Base-by-base conservation (phyloP, 35 echinoderm and acorn worm species). In the Anneissia japonica region DNA sequence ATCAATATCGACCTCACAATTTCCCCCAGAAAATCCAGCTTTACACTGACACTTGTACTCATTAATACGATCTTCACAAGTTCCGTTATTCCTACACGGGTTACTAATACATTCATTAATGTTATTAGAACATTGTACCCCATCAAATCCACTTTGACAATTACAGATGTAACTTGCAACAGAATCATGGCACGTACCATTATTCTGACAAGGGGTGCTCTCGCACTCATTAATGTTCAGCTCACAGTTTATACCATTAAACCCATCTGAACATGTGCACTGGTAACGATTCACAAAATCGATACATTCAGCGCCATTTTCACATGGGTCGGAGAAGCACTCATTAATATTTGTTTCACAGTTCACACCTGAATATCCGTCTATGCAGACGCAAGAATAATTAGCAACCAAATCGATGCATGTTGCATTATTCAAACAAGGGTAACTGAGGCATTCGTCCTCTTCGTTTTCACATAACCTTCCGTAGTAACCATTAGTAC, bases 1-100 rank as follows among this genome's bases (percentile, higher is more conserved):
- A 32, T 81, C 79, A 39, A 81, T 81, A 40, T 81, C 79, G 30
- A 81, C n/a, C 19, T 81, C 79, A 39, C 79, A 81, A 26, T 81
- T 37, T 9, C 40, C 40, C 40, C 79, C 79, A 14, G 79, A 14
- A 39, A 38, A 81, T 3, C 38, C 38, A 6, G 14, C 17, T 10
- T 14, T 81, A 81, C 79, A 81, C 38, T 40, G 35, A 39, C 79
- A 81, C 5, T 81, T 38, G 79, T 38, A 81, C 35, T 81, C 37
- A 39, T 81, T 40, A 0, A 81, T 39, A 4, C 35, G 35, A 40
- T 81, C 79, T 23, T 39, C 34, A 64, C 51, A 64, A 1, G 21
- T 16, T 11, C 6, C 5, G 21, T 64, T 64, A 26, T 64, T 6
- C 21, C 26, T 64, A 64, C 51, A 64, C 10, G 51, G 51, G 51